phyloP scores from a whole-genome alignment of 2,797 vertebrate species.

The Pelochelys cantorii region DNA sequence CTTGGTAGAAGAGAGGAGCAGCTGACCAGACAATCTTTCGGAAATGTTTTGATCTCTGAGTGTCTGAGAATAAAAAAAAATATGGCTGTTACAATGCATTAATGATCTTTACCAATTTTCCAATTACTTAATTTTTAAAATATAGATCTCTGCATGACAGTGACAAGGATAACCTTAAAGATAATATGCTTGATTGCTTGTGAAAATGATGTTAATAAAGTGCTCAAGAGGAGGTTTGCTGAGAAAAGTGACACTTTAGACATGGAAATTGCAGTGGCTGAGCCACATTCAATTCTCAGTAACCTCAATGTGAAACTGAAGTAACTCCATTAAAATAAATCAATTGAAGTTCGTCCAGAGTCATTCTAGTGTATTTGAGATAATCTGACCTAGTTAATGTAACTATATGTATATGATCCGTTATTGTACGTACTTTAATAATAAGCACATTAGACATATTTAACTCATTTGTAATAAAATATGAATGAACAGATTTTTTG shows the following conservation, averaged over 20 bases:
- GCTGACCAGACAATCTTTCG: background rate
- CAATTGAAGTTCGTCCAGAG: background rate
- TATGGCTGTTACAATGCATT: background rate
- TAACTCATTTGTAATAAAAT: background rate
- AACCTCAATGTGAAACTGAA: background rate
- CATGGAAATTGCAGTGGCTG: background rate
- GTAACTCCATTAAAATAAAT: background rate
- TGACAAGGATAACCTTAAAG: background rate
- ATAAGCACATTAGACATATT: conserved; percentile 14
- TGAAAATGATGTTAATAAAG: background rate
- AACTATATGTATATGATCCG: conserved; percentile 9
- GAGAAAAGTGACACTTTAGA: background rate
- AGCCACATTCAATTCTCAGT: background rate
- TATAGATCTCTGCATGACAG: background rate
- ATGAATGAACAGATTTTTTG: background rate
- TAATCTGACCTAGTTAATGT: conserved; percentile 10
- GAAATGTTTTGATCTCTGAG: background rate
- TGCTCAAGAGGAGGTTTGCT: background rate
- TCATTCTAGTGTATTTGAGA: background rate
- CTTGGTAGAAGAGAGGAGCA: background rate
- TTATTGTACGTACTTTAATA: conserved; percentile 10
- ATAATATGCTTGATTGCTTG: background rate
- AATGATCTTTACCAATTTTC: background rate
- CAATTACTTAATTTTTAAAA: background rate
- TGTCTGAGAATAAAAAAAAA: background rate